Conservation (phyloP, 2,113 vertebrate species). For the Triplophysa rosa region DNA sequence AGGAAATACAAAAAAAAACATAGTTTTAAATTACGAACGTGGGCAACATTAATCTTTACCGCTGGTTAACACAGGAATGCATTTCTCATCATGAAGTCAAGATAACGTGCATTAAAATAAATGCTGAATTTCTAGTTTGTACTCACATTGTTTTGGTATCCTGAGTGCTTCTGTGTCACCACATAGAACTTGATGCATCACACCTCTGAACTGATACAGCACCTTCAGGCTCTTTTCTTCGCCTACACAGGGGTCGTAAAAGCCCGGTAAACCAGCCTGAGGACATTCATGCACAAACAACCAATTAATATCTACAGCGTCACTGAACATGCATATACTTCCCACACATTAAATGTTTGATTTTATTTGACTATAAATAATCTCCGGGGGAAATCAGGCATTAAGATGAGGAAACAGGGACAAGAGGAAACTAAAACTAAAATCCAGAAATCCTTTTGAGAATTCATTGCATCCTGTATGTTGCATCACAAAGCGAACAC, state of each 20-base stretch:
- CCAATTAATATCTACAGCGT: neutral
- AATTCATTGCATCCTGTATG: neutral
- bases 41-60: slow-evolving; percentile 19
- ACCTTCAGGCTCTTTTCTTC: slow-evolving; percentile 97
- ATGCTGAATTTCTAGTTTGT: neutral
- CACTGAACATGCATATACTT: neutral
- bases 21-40: slow-evolving; percentile 5
- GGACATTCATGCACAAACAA: slow-evolving; percentile 29
- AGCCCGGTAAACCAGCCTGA: slow-evolving; percentile 94
- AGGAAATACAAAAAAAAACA: slow-evolving; percentile 22
- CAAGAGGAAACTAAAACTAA: neutral
- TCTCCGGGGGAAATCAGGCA: neutral
- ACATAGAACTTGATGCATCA: slow-evolving; percentile 94
- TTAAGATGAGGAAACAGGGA: no score
- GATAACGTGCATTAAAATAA: neutral
- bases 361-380: neutral
- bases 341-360: neutral
- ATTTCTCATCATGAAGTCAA: neutral
- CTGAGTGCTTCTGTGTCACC: slow-evolving; percentile 89
- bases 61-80: neutral
- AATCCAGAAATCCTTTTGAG: neutral
- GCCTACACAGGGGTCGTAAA: slow-evolving; percentile 95
- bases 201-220: slow-evolving; percentile 97
- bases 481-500: neutral
- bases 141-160: slow-evolving; percentile 99